Evolutionary conservation across 2,888 invertebrate species (phyloP).

Genomic region (Lasioglossum lativentre): DNA sequence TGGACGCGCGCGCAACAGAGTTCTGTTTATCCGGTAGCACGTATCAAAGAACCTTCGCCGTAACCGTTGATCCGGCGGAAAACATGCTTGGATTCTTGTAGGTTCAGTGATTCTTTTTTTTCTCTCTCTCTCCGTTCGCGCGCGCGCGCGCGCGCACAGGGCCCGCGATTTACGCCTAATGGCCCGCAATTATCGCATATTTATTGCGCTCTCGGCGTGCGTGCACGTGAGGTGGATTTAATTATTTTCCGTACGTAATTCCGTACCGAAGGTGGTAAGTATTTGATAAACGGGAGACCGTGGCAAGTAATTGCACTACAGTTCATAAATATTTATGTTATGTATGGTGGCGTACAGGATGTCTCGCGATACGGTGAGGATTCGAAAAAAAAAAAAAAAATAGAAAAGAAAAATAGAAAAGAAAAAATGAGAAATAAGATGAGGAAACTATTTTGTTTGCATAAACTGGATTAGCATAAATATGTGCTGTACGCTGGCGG

Average conservation of each 20-base stretch:
- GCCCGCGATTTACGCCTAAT: neutral
- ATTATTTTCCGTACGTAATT: neutral
- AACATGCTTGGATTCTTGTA: neutral
- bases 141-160: neutral
- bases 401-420: neutral
- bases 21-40: constrained; percentile 29
- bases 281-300: neutral
- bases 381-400: neutral
- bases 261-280: neutral
- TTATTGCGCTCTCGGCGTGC: neutral
- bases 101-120: neutral
- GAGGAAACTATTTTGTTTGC: neutral
- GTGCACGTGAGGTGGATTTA: neutral
- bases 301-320: neutral
- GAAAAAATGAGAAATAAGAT: neutral
- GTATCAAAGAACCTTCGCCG: constrained; percentile 21
- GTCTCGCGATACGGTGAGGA: neutral
- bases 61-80: constrained; percentile 5
- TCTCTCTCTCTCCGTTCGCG: neutral
- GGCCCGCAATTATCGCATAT: neutral
- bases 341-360: neutral
- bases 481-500: neutral
- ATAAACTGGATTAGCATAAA: constrained; percentile 1
- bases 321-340: neutral
- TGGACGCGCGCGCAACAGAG: neutral